A percentile compares a stretch with the other conserved stretches of the same genome.
These are phyloP conservation scores for Anagyrus pseudococci DNA, from an alignment of 2,888 invertebrate species.

Conservation along the genomic window DNA sequence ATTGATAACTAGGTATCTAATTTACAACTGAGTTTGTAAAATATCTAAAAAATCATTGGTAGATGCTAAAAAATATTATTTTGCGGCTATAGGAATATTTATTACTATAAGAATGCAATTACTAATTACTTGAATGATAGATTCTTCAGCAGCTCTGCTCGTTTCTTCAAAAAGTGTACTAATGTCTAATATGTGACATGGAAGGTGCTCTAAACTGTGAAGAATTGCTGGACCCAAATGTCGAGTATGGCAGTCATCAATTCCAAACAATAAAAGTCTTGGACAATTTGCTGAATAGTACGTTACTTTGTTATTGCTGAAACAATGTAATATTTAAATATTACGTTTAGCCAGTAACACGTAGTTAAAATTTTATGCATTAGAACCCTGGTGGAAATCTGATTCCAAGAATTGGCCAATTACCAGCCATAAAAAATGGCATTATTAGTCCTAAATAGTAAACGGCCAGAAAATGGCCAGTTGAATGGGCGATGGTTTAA, in stretches of 20 bases:
- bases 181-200: constrained; percentile 74
- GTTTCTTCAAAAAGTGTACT: constrained; percentile 71
- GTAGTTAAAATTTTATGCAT: too few species aligned
- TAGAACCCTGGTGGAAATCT: too few species aligned
- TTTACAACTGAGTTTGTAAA: too few species aligned
- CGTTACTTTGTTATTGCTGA: constrained; percentile 29
- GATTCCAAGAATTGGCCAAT: too few species aligned
- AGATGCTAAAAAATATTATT: neutral
- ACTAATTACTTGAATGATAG: constrained; percentile 72
- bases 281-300: constrained; percentile 58
- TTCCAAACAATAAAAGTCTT: constrained; percentile 63
- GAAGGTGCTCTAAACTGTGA: constrained; percentile 76
- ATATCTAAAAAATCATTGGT: neutral
- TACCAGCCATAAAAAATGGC: too few species aligned
- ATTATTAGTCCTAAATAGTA: too few species aligned
- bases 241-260: constrained; percentile 67
- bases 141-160: constrained; percentile 77
- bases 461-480: too few species aligned
- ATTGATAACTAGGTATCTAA: too few species aligned
- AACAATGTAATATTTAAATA: neutral
- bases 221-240: constrained; percentile 81
- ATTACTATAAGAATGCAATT: too few species aligned
- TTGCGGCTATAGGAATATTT: neutral
- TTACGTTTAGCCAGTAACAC: too few species aligned
- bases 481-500: too few species aligned